Base-by-base conservation (phyloP, 2,888 invertebrate genomes). In the Aethes cnicana region DNA sequence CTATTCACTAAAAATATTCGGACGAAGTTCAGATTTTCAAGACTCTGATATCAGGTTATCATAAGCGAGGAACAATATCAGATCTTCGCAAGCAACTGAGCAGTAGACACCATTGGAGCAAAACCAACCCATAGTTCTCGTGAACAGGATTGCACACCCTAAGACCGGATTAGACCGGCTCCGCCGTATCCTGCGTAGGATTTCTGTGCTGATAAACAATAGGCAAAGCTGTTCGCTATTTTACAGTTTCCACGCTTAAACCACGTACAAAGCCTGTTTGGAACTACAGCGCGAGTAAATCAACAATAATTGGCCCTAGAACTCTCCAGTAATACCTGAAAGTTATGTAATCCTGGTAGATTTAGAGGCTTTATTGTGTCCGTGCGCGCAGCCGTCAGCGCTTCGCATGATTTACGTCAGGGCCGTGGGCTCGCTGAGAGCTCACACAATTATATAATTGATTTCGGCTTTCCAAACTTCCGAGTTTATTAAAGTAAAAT, bases 11-110 rank as follows among this genome's bases (percentile, higher is more conserved):
- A n/a, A n/a, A n/a, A n/a, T n/a, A n/a, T n/a, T 6, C 9, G 16
- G 47, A 26, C 9, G 26, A 4, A 41, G 26, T n/a, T 9, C n/a
- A 8, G 12, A 32, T 32, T 41, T 49, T 8, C 12, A 16, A 17
- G 20, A 20, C 17, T 28, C 17, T 20, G 32, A 26, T 7, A 16
- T 14, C 25, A 28, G 30, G 33, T 33, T 8, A 28, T 23, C 23
- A 36, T 11, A 25, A n/a, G 21, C 23, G n/a, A 21, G 35, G 37
- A 30, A 43, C 42, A 43, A 36, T 35, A 25, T 12, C 18, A 11
- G 28, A 6, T 21, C 12, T 16, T n/a, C 21, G 2, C 17, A 21
- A 14, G 11, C 21, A 21, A 21, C 16, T 42, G 41, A n/a, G 28
- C 28, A 6, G 6, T 30, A 5, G 32, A 16, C n/a, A 28, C 33